Conservation (phyloP, 1,140 invertebrate species). For the Mamestra configurata region DNA sequence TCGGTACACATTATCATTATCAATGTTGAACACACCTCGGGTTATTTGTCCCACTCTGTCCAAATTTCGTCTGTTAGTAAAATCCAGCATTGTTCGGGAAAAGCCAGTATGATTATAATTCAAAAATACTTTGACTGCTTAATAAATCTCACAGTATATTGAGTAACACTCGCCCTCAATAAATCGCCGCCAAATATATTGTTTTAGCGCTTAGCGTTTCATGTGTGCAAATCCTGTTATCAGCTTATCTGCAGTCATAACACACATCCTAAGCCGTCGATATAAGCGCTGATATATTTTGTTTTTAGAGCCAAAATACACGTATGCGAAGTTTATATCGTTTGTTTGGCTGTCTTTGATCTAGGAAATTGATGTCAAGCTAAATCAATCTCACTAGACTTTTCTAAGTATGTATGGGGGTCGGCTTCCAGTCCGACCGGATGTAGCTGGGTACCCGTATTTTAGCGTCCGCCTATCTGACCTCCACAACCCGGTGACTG, state of each 20-base stretch:
- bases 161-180: neutral
- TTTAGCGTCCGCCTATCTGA: too few species aligned
- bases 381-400: neutral
- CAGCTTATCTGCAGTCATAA: constrained; percentile 47
- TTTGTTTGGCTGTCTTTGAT: neutral
- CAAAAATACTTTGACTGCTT: neutral
- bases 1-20: too few species aligned
- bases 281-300: constrained; percentile 26
- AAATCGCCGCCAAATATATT: constrained; percentile 26
- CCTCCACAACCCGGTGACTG: too few species aligned
- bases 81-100: too few species aligned
- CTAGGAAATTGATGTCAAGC: neutral
- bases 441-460: too few species aligned
- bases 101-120: neutral
- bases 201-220: constrained; percentile 27
- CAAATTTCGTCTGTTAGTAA: too few species aligned
- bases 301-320: neutral
- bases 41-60: too few species aligned
- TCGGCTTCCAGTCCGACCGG: too few species aligned
- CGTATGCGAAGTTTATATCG: neutral
- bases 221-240: constrained; percentile 39
- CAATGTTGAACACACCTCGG: too few species aligned
- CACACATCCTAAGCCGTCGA: constrained; percentile 37
- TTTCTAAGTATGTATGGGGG: too few species aligned
- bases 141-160: neutral